phyloP scores from a whole-genome alignment of 2,113 vertebrate species.

The Cryptomyrus ogoouensis region DNA sequence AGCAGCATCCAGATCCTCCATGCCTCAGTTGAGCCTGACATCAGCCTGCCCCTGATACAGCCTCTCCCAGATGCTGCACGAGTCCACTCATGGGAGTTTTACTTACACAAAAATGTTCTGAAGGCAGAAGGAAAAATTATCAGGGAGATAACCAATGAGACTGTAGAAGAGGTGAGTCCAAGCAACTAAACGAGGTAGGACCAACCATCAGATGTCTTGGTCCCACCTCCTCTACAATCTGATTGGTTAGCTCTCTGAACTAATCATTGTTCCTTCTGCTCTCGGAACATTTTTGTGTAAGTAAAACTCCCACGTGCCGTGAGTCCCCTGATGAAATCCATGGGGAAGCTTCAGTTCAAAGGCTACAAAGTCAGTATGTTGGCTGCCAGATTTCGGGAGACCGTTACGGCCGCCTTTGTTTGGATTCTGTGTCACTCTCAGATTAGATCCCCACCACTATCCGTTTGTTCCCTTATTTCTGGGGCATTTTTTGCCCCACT shows the following conservation, averaged over 20 bases:
- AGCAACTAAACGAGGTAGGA: too few species aligned
- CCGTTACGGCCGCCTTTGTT: constrained; percentile 23
- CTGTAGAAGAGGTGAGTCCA: too few species aligned
- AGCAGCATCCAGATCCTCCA: background rate
- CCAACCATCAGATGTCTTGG: too few species aligned
- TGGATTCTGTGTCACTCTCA: constrained; percentile 25
- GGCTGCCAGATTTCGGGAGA: constrained; percentile 23
- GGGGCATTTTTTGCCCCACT: constrained; percentile 16
- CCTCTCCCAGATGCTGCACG: background rate
- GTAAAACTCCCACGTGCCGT: too few species aligned
- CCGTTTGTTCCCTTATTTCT: constrained; percentile 11
- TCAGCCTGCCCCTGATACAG: background rate
- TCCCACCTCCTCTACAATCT: too few species aligned
- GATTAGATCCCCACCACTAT: constrained; percentile 26
- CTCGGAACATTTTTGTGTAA: too few species aligned
- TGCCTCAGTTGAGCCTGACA: background rate
- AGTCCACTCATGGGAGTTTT: background rate
- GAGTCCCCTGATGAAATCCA: background rate
- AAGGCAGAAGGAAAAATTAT: too few species aligned
- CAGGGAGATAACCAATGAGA: too few species aligned
- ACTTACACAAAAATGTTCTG: too few species aligned
- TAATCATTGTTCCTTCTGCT: too few species aligned
- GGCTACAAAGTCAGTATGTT: background rate
- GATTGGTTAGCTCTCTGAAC: too few species aligned
- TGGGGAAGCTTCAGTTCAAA: constrained; percentile 30